These are phyloP conservation scores for Lynx canadensis DNA, from an alignment of 2,113 vertebrate genomes.

Conservation along the genomic window DNA sequence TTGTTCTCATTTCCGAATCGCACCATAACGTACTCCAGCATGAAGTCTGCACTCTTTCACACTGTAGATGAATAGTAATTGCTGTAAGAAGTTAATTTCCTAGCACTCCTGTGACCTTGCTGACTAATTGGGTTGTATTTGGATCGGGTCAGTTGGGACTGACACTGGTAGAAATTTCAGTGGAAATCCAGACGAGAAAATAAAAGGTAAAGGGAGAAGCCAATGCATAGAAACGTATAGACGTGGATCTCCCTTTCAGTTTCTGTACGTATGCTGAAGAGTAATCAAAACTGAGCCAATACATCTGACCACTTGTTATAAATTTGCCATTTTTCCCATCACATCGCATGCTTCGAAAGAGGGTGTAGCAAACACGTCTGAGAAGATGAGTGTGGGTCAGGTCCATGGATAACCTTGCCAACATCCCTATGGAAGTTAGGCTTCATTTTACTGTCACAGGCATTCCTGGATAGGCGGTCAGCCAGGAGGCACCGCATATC, in stretches of 20 bases:
- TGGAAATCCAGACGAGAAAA: background rate
- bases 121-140: background rate
- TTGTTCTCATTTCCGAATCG: background rate
- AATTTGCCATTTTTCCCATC: background rate
- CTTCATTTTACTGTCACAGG: background rate
- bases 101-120: background rate
- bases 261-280: background rate
- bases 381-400: background rate
- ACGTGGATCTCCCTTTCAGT: background rate
- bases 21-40: background rate
- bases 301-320: background rate
- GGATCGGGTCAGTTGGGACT: background rate
- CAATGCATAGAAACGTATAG: background rate
- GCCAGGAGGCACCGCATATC: too few species aligned
- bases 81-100: background rate
- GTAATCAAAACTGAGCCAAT: background rate
- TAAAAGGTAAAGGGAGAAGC: background rate
- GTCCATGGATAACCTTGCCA: background rate
- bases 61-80: slow-evolving; percentile 5
- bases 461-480: background rate
- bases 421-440: background rate
- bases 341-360: background rate
- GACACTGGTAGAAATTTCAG: background rate
- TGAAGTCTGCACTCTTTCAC: background rate
- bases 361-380: background rate